Base-by-base conservation (phyloP, 2,888 invertebrate genomes). In the Gisinianus flammeolus region DNA sequence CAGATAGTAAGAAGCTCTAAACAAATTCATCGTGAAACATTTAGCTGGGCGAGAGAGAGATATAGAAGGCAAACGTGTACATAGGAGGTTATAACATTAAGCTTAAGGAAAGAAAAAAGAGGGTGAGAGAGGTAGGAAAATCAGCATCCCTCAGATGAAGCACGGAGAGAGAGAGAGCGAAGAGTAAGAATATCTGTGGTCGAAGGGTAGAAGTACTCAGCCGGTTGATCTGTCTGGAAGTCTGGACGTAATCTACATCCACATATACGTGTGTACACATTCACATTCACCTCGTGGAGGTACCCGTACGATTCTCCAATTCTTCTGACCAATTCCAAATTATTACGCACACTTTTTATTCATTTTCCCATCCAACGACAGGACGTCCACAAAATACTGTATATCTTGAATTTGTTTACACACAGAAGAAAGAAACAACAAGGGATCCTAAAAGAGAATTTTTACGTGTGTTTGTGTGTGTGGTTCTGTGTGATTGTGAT, bases 71-170 rank as follows among this genome's bases (percentile, higher is more conserved):
- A 26, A 69, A 44, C 24, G 12, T 67, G 22, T 35, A 68, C 35
- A 26, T 16, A 12, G 44, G 19, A 8, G 6, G 24, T 19, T 24
- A 44, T 8, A 69, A 24, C 12, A 22, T 24, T 4, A 54, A 62
- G 62, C 28, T 12, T 26, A 3, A 62, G 22, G 54, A 62, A 12
- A 24, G 62, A 64, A 56, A 30, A 66, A 24, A 54, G 58, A 72
- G 72, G 72, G 72, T 72, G 72, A 72, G 72, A 72, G 72, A 72
- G 72, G 72, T 72, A 72, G 72, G 72, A 58, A 72, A 62, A 72
- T 72, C 72, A 72, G 72, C 72, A 72, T 72, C 72, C 72, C 72
- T 72, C 72, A 72, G 31, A 71, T 69, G 44, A 8, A 56, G 30
- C 52, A 71, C 16, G 28, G 30, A 72, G 72, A 33, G 54, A 70